Percentiles rank a stretch among this genome's conserved stretches.
phyloP scores from a whole-genome alignment of 2,797 vertebrate species.

The Streptopelia turtur region DNA sequence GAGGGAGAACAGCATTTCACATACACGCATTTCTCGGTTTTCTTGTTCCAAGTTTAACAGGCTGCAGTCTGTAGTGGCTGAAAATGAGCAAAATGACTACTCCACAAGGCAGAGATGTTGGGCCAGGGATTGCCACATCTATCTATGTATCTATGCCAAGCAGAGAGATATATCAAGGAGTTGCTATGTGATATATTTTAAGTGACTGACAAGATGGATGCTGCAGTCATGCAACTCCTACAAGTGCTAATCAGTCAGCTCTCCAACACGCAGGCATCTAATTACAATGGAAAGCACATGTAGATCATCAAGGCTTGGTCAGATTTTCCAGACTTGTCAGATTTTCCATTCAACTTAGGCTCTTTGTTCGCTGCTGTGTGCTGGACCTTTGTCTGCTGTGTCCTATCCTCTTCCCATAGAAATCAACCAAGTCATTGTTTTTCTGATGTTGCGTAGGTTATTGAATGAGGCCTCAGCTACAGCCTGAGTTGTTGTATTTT shows the following conservation, averaged over 20 bases:
- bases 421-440: constrained; percentile 1
- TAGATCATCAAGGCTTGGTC: not conserved
- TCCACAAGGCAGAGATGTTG: not conserved
- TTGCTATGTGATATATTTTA: not conserved
- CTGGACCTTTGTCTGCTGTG: not conserved
- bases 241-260: not conserved
- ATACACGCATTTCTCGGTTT: not conserved
- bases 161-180: not conserved
- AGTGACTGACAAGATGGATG: not conserved
- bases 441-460: not conserved
- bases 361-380: not conserved
- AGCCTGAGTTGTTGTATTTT: not conserved
- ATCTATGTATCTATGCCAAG: not conserved
- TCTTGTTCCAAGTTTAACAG: not conserved
- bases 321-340: not conserved
- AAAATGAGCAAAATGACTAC: not conserved
- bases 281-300: not conserved
- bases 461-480: not conserved
- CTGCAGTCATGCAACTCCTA: not conserved
- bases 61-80: not conserved
- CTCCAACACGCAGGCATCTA: not conserved
- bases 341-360: not conserved
- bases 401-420: not conserved
- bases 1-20: not conserved
- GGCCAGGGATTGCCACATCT: not conserved